Evolutionary conservation across 2,888 invertebrate species (phyloP).

Genomic region (Adelphocoris suturalis): DNA sequence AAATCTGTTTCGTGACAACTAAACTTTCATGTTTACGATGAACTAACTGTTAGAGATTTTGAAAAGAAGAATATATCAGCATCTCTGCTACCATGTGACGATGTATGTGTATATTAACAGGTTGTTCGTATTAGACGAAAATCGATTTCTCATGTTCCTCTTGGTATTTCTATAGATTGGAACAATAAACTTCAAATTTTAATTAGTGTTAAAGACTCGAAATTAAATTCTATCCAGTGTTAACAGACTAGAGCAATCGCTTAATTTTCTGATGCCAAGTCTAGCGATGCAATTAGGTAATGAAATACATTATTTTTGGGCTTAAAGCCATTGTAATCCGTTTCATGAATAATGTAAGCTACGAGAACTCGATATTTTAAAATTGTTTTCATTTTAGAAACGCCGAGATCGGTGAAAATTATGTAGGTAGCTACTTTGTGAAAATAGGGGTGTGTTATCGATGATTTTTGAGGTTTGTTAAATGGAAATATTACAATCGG

Average conservation of each 20-base stretch:
- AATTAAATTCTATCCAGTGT: background rate
- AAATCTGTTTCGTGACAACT: no score
- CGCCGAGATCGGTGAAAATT: background rate
- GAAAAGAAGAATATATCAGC: no score
- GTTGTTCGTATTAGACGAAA: slow-evolving; percentile 25
- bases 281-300: background rate
- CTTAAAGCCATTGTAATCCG: background rate
- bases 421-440: background rate
- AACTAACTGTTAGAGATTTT: no score
- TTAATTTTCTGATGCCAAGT: background rate
- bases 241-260: background rate
- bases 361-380: background rate
- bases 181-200: background rate
- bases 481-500: slow-evolving; percentile 10
- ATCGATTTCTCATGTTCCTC: background rate
- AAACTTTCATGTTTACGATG: no score
- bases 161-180: background rate
- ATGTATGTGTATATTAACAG: background rate
- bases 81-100: background rate
- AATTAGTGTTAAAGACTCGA: background rate
- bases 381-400: background rate
- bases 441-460: background rate
- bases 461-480: background rate
- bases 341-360: background rate
- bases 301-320: slow-evolving; percentile 11